phyloP scores from a whole-genome alignment of 2,888 invertebrate genomes.

The Amphipyra berbera region DNA sequence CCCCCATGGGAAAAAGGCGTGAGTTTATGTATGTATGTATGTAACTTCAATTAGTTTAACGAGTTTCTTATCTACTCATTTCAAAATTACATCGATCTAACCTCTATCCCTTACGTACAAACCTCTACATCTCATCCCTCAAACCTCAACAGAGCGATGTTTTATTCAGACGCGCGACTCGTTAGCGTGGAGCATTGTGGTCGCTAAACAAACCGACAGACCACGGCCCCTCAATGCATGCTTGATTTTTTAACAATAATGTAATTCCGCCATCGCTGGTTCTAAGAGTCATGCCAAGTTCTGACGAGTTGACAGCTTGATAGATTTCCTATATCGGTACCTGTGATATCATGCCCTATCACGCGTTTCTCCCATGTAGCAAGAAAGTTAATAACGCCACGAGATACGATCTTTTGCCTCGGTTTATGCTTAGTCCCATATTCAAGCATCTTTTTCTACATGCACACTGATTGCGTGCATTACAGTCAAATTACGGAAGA shows the following conservation, averaged over 20 bases:
- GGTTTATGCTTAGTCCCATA: too few relatives aligned
- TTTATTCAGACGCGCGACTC: slow-evolving; percentile 87
- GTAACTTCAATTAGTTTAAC: too few relatives aligned
- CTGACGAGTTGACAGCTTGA: slow-evolving; percentile 41
- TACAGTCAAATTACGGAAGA: too few relatives aligned
- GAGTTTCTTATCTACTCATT: too few relatives aligned
- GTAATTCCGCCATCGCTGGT: slow-evolving; percentile 44
- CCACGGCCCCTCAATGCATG: slow-evolving; percentile 74
- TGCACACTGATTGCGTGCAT: too few relatives aligned
- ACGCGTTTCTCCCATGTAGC: slow-evolving; percentile 5
- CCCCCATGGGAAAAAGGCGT: too few relatives aligned
- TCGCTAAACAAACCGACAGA: slow-evolving; percentile 84
- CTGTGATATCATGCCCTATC: too few relatives aligned
- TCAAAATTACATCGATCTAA: too few relatives aligned
- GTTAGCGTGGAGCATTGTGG: slow-evolving; percentile 87
- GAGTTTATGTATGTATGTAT: too few relatives aligned
- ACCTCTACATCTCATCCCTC: slow-evolving; percentile 63
- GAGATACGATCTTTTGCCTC: too few relatives aligned
- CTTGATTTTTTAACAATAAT: slow-evolving; percentile 74
- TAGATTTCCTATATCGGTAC: slow-evolving; percentile 6
- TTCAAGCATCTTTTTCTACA: too few relatives aligned
- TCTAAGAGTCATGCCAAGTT: slow-evolving; percentile 41
- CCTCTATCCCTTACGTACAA: slow-evolving; percentile 3
- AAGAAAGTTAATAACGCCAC: not conserved
- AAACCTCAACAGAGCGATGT: slow-evolving; percentile 73